A percentile compares a stretch with the other conserved stretches of the same genome.
Conservation (phyloP, 2,113 vertebrate genomes). For the Ammospiza caudacuta region DNA sequence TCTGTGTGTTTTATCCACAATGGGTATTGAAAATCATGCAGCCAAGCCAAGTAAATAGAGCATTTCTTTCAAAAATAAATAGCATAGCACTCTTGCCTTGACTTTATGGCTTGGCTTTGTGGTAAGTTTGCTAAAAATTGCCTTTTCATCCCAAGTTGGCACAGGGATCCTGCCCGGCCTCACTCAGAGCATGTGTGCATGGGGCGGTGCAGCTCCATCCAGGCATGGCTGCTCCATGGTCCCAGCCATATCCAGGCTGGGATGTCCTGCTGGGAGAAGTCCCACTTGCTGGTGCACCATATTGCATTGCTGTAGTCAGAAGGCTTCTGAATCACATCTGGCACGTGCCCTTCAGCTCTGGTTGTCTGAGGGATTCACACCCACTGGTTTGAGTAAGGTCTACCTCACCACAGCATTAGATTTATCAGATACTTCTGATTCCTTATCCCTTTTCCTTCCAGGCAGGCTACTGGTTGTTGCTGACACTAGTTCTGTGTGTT, state of each 20-base stretch:
- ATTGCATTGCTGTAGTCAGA: not conserved
- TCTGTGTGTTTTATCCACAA: conserved; percentile 18
- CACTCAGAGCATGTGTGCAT: rapidly evolving
- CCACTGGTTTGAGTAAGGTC: not conserved
- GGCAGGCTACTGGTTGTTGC: not conserved
- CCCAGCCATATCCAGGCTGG: not conserved
- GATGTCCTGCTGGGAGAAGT: not conserved
- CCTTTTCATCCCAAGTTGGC: not conserved
- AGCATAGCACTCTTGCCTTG: not conserved
- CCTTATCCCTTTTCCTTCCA: not conserved
- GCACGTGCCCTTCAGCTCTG: rapidly evolving
- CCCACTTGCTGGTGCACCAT: rapidly evolving
- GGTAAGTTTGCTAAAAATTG: not conserved
- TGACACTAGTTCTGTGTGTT: not conserved
- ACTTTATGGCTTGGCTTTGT: not conserved
- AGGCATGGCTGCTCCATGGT: not conserved
- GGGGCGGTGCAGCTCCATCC: not conserved
- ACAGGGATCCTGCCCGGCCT: not conserved
- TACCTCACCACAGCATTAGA: not conserved
- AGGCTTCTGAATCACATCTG: not conserved
- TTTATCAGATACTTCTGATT: not conserved
- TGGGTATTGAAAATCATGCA: not conserved
- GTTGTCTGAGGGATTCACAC: not conserved
- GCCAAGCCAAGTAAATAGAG: not conserved
- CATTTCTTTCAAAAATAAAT: conserved; percentile 4